Percentiles rank a stretch among this genome's conserved stretches.
phyloP scores from a whole-genome alignment of 2,888 invertebrate species.

The Crioceris asparagi region DNA sequence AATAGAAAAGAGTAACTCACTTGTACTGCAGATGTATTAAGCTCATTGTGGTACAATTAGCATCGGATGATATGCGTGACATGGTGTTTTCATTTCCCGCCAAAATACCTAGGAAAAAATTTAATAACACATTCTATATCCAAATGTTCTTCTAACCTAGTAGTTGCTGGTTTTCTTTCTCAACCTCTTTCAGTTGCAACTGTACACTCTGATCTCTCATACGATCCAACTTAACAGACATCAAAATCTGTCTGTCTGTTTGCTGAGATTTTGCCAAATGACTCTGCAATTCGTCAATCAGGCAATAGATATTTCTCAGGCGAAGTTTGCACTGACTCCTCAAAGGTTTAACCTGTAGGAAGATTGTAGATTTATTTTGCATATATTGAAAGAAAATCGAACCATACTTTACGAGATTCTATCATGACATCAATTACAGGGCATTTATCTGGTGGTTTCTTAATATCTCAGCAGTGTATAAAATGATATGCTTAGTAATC shows the following conservation, averaged over 20 bases:
- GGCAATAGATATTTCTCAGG: conserved; percentile 11
- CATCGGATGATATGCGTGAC: conserved; percentile 21
- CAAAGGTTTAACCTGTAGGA: conserved; percentile 9
- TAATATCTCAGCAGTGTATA: too few relatives aligned
- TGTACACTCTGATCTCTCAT: conserved; percentile 22
- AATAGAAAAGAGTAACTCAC: conserved; percentile 30
- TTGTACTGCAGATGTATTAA: conserved; percentile 46
- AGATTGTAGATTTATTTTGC: too few relatives aligned
- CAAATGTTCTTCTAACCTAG: too few relatives aligned
- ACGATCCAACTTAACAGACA: conserved; percentile 23
- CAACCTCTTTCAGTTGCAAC: conserved; percentile 27
- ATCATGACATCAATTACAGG: too few relatives aligned
- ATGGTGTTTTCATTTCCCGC: conserved; percentile 7
- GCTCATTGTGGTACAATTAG: conserved; percentile 45
- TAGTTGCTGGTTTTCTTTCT: conserved; percentile 30
- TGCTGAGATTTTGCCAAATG: conserved; percentile 24
- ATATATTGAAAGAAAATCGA: too few relatives aligned
- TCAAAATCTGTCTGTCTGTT: conserved; percentile 25
- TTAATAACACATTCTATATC: too few relatives aligned
- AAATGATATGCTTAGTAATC: too few relatives aligned
- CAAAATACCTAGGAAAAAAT: conserved; percentile 21
- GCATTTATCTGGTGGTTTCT: too few relatives aligned
- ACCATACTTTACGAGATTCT: too few relatives aligned
- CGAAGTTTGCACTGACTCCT: conserved; percentile 12
- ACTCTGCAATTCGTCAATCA: conserved; percentile 21